These are phyloP conservation scores for Cygnus buccinator DNA, from an alignment of 2,113 vertebrate genomes.

Conservation along the genomic window DNA sequence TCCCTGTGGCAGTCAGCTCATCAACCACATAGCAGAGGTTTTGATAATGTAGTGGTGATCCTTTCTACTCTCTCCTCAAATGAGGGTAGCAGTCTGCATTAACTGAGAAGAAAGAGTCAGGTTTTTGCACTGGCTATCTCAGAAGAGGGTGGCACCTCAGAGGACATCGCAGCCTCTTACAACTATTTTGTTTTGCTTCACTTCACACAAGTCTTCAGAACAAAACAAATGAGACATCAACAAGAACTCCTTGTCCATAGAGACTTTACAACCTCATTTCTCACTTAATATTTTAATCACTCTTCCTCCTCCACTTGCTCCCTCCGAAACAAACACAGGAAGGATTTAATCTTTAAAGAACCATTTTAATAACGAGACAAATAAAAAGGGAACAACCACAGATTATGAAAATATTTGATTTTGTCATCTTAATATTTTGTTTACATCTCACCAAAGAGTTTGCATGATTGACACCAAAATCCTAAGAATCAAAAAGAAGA, in stretches of 20 bases:
- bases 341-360: not conserved
- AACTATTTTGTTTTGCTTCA: not conserved
- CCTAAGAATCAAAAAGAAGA: not conserved
- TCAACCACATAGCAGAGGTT: not conserved
- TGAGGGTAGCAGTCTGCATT: not conserved
- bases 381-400: not conserved
- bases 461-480: not conserved
- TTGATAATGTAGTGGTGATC: not conserved
- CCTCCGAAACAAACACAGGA: not conserved
- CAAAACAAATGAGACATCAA: not conserved
- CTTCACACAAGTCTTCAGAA: not conserved
- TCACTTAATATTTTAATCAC: not conserved
- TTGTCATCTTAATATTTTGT: not conserved
- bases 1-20: too few species aligned
- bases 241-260: not conserved
- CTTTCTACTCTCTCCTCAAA: not conserved
- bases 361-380: not conserved
- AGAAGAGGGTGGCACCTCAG: not conserved
- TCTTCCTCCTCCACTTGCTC: not conserved
- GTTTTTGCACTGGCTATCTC: not conserved
- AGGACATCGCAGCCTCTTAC: not conserved
- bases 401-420: not conserved
- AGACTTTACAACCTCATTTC: not conserved
- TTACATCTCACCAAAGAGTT: not conserved
- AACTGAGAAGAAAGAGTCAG: not conserved